phyloP scores from a whole-genome alignment of 2,888 invertebrate genomes.

The Teinopalpus imperialis region DNA sequence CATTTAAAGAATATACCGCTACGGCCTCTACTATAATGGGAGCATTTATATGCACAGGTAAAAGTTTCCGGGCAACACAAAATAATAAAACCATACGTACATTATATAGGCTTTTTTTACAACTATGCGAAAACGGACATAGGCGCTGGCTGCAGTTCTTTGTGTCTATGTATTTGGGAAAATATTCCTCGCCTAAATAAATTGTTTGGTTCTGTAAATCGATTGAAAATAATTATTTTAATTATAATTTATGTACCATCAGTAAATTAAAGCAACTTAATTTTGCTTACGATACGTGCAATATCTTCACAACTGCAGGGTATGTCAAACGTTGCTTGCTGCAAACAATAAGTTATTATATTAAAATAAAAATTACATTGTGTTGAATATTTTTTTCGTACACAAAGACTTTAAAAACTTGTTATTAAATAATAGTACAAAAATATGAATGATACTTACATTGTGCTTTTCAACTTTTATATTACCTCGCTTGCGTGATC shows the following conservation, averaged over 20 bases:
- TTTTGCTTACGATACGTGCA: conserved; percentile 29
- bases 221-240: not conserved
- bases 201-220: conserved; percentile 43
- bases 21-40: too few relatives aligned
- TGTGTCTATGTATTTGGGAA: conserved; percentile 51
- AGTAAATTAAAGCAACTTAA: too few relatives aligned
- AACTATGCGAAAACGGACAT: conserved; percentile 51
- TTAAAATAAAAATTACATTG: too few relatives aligned
- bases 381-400: too few relatives aligned
- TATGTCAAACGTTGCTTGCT: conserved; percentile 51
- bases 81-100: conserved; percentile 50
- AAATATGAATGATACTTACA: too few relatives aligned
- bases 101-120: conserved; percentile 51
- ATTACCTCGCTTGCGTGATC: conserved; percentile 66
- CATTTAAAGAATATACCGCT: too few relatives aligned
- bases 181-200: conserved; percentile 47
- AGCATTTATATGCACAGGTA: too few relatives aligned
- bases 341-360: conserved; percentile 17
- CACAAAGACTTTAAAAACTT: too few relatives aligned
- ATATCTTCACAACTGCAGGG: conserved; percentile 44
- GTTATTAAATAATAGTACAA: too few relatives aligned
- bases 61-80: too few relatives aligned
- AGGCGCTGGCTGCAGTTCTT: conserved; percentile 47
- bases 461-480: conserved; percentile 54
- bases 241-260: not conserved